phyloP scores from a whole-genome alignment of 2,113 vertebrate genomes.

The Paramormyrops kingsleyae region DNA sequence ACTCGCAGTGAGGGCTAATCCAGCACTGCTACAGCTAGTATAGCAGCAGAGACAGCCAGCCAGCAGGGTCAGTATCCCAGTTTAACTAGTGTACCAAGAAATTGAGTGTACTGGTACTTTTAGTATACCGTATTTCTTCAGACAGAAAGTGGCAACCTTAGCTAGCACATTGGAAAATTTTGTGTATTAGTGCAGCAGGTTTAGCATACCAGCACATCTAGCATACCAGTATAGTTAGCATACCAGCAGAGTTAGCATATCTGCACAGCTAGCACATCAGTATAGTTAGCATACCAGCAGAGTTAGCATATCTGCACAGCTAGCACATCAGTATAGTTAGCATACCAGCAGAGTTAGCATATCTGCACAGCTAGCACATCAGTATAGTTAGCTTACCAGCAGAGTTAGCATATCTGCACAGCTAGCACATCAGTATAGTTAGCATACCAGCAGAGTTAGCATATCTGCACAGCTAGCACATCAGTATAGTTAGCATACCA shows the following conservation, averaged over 20 bases:
- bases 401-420: too few relatives aligned
- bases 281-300: background rate
- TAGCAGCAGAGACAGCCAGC: background rate
- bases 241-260: background rate
- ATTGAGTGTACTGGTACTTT: background rate
- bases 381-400: too few relatives aligned
- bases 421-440: too few relatives aligned
- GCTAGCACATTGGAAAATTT: background rate
- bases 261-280: background rate
- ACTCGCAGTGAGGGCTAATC: background rate
- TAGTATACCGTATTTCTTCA: background rate
- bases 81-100: background rate
- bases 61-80: background rate
- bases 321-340: too few relatives aligned
- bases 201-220: background rate
- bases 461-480: too few relatives aligned
- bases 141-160: background rate
- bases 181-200: background rate
- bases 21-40: background rate
- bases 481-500: too few relatives aligned
- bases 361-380: too few relatives aligned
- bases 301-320: background rate
- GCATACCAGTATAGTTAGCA: background rate
- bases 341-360: too few relatives aligned
- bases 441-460: too few relatives aligned